Base-by-base conservation (phyloP, 2,113 vertebrate species). In the Phalacrocorax aristotelis region DNA sequence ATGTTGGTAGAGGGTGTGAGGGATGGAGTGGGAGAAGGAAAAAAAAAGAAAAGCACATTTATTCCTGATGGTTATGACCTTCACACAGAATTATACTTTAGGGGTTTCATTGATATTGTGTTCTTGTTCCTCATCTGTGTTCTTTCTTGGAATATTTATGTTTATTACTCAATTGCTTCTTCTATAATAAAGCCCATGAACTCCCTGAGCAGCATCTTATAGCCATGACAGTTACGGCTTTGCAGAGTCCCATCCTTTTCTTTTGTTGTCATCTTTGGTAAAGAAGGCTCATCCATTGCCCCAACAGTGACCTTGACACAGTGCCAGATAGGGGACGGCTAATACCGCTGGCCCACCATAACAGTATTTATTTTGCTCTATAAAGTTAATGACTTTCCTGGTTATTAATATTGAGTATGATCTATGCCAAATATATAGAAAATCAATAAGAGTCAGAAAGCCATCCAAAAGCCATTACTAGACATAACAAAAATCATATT, bases 341-440 rank as follows among this genome's bases (percentile, higher is more conserved):
- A 70, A 57, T 54, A 40, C 23, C 55, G 69, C 25, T 38, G 22
- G 23, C 44, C 72, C 44, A 89, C 51, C 13, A 48, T 82, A 38
- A 44, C 10, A 34, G 81, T 64, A 72, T 95, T 95, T 94, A 85
- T 95, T 95, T 89, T 96, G 13, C 76, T 95, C 42, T 65, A 46
- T 34, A 68, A 85, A 87, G 48, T 90, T 92, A 92, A 93, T 95
- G 21, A 87, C 70, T 95, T 96, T 93, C 42, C 23, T 64, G 34
- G 40, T 92, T 94, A 42, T 69, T 93, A 97, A 91, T 87, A 79
- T 17, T 76, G 83, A 92, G n/a, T 46, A 68, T 85, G 84, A 78
- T 95, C 91, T 96, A 91, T 92, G 66, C 58, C 90, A 97, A 97
- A 96, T 82, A 55, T 78, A 97, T 94, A 96, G 71, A 62, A 96